Percentiles rank a stretch among this genome's conserved stretches.
phyloP scores from a whole-genome alignment of 2,888 invertebrate species.

The Strigamia crassipes region DNA sequence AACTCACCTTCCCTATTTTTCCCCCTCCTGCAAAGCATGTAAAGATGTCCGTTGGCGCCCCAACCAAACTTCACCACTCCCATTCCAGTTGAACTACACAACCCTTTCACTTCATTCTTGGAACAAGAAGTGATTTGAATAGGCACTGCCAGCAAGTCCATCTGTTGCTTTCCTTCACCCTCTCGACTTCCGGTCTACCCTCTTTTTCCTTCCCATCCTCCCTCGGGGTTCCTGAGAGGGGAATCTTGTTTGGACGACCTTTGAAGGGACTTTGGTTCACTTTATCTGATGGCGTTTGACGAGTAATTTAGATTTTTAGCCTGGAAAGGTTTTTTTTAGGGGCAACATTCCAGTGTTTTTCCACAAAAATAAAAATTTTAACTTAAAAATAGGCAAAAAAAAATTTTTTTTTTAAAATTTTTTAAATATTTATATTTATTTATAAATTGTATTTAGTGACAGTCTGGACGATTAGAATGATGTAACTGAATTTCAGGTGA shows the following conservation, averaged over 20 bases:
- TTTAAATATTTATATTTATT: neutral
- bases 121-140: constrained; percentile 23
- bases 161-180: constrained; percentile 12
- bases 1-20: constrained; percentile 26
- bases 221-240: neutral
- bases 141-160: constrained; percentile 1
- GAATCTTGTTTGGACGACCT: constrained; percentile 37
- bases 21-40: neutral
- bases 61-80: constrained; percentile 6
- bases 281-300: constrained; percentile 34
- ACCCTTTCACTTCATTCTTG: constrained; percentile 31
- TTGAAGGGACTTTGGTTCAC: neutral
- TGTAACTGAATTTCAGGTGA: neutral
- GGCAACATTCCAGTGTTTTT: neutral
- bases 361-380: neutral
- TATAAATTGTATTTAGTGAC: neutral
- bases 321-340: neutral
- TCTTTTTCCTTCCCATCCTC: neutral
- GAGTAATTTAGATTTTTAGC: neutral
- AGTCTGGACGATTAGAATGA: constrained; percentile 1
- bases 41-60: neutral
- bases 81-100: constrained; percentile 15
- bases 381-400: too few relatives aligned
- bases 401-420: neutral
- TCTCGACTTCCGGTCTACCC: constrained; percentile 25